phyloP scores from a whole-genome alignment of 2,888 invertebrate species.

The Gisinianus flammeolus region DNA sequence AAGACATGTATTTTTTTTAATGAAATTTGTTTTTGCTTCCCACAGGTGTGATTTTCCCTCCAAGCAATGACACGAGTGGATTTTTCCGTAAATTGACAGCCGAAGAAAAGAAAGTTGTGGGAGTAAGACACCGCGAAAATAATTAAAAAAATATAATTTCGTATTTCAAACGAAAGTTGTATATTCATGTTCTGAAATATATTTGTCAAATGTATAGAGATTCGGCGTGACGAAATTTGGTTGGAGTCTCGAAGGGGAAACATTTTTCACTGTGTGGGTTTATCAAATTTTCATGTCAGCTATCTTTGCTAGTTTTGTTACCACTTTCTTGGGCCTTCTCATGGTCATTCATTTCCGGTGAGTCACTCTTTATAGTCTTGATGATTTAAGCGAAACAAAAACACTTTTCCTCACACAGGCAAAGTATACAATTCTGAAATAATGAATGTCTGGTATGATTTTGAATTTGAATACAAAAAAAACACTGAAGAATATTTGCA shows the following conservation, averaged over 20 bases:
- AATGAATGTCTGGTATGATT: background rate
- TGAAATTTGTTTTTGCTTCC: no score
- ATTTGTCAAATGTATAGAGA: background rate
- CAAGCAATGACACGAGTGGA: background rate
- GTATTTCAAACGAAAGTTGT: no score
- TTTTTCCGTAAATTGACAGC: background rate
- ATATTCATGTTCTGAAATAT: no score
- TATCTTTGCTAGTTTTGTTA: slow-evolving; percentile 1
- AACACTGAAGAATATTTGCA: background rate
- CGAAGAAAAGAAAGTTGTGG: background rate
- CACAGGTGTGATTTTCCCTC: background rate
- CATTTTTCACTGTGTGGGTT: slow-evolving; percentile 8
- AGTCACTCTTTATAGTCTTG: background rate
- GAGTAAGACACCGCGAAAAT: background rate
- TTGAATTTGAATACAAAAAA: background rate
- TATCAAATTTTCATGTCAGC: background rate
- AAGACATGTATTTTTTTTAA: no score
- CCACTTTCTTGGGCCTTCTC: background rate
- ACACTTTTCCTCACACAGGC: no score
- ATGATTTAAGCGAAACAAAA: no score
- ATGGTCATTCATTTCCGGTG: slow-evolving; percentile 24
- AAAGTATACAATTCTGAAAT: no score
- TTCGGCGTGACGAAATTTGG: background rate
- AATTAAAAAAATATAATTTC: no score
- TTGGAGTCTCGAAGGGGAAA: slow-evolving; percentile 21